Evolutionary conservation across 2,113 vertebrate genomes (phyloP).

Genomic region (Nipponia nippon): DNA sequence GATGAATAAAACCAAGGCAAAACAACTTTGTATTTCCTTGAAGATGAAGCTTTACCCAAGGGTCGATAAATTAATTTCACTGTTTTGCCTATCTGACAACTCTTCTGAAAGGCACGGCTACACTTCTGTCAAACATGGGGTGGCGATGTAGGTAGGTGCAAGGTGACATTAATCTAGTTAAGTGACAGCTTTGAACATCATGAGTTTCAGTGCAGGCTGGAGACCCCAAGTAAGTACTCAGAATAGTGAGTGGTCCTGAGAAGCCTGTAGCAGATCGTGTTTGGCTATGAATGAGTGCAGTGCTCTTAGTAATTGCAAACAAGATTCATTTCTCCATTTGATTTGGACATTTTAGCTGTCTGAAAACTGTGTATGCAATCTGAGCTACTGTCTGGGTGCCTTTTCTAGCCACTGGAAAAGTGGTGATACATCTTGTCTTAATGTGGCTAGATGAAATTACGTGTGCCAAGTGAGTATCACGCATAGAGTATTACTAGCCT

Average conservation of each 20-base stretch:
- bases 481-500: background rate
- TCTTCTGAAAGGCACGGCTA: background rate
- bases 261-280: fast-evolving
- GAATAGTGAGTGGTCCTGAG: background rate
- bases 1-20: background rate
- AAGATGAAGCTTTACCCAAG: background rate
- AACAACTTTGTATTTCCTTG: background rate
- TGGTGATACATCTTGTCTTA: background rate
- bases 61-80: background rate
- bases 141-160: background rate
- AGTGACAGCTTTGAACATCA: background rate
- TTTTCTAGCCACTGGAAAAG: background rate
- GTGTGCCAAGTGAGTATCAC: background rate
- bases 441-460: background rate
- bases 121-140: background rate
- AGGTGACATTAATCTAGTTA: background rate
- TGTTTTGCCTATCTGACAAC: background rate
- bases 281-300: background rate
- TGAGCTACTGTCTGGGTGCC: background rate
- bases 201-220: background rate
- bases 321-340: background rate
- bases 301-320: background rate
- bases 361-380: background rate
- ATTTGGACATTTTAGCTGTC: background rate
- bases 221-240: background rate